Base-by-base conservation (phyloP, 2,797 vertebrate genomes). In the Ctenopoma multispine region DNA sequence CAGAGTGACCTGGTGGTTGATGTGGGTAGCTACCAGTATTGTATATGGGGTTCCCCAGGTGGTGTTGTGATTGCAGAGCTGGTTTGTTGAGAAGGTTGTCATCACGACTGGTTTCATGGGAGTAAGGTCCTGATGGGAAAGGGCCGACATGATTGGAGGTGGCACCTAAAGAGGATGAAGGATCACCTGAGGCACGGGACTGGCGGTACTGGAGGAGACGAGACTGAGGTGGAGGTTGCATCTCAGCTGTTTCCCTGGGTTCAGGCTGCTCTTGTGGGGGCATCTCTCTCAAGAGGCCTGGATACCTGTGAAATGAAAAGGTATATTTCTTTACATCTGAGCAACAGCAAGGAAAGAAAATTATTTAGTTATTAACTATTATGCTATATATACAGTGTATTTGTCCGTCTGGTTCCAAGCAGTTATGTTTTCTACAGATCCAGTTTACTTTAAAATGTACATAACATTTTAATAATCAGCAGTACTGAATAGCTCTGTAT, bases 181-280 rank as follows among this genome's bases (percentile, higher is more conserved):
- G 94, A 87, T 97, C 96, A 86, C 95, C 95, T 73, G 96, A 96
- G 92, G 95, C 94, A 58, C 96, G 95, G 77, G 95, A 87, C 90
- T 98, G 96, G 53, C 97, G 95, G 85, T 99, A 99, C 82, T 99
- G 98, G 84, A 99, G 94, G 84, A 99, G 96, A 75, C 98, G 97
- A n/a, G 98, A 99, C 72, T 99, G 97, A 29, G 97, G 97, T 6
- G 97, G 97, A 21, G 98, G 98, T 6, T 96, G 96, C 96, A 99
- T 97, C 68, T 99, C 98, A 11, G 92, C 74, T 4, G 93, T 84
- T 68, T 98, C 98, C 71, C 96, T 94, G 46, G 90, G 93, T 80
- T 98, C 96, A 24, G 92, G 89, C 3, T 94, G 95, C 64, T 99
- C 98, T 56, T 96, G 96, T 57, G 95, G 93, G 23, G 95, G 95